Evolutionary conservation across 2,797 vertebrate species (phyloP).

Genomic region (Bradypodion ventrale): DNA sequence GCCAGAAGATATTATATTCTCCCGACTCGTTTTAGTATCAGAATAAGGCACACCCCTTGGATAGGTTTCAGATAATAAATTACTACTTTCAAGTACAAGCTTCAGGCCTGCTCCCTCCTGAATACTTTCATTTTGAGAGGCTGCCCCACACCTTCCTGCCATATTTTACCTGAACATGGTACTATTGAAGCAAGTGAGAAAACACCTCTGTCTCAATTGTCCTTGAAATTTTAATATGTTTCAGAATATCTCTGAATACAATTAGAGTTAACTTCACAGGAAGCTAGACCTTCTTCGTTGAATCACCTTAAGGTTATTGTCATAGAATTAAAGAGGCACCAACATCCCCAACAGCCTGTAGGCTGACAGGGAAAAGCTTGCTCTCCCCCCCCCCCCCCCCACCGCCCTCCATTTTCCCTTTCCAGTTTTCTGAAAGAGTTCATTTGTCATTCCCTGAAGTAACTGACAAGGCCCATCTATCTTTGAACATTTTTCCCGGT

Average conservation of each 20-base stretch:
- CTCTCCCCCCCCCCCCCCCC: no score
- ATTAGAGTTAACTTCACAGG: background rate
- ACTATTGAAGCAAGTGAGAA: background rate
- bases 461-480: slow-evolving; percentile 29
- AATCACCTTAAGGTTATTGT: slow-evolving; percentile 9
- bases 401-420: no score
- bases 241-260: background rate
- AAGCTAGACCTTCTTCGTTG: background rate
- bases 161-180: background rate
- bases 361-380: background rate
- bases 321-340: background rate
- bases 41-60: background rate
- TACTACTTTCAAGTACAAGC: background rate
- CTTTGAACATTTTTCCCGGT: slow-evolving; percentile 5
- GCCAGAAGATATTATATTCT: background rate
- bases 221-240: slow-evolving; percentile 7
- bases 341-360: background rate
- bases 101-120: background rate
- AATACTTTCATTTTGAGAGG: background rate
- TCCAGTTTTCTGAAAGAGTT: slow-evolving; percentile 9
- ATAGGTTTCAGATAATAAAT: background rate
- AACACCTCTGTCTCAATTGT: background rate
- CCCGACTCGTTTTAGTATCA: background rate
- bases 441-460: slow-evolving; percentile 29
- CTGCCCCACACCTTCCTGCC: background rate